A percentile compares a stretch with the other conserved stretches of the same genome.
Conservation (phyloP, 2,888 invertebrate genomes). For the Rhagophthalmus giganteus region DNA sequence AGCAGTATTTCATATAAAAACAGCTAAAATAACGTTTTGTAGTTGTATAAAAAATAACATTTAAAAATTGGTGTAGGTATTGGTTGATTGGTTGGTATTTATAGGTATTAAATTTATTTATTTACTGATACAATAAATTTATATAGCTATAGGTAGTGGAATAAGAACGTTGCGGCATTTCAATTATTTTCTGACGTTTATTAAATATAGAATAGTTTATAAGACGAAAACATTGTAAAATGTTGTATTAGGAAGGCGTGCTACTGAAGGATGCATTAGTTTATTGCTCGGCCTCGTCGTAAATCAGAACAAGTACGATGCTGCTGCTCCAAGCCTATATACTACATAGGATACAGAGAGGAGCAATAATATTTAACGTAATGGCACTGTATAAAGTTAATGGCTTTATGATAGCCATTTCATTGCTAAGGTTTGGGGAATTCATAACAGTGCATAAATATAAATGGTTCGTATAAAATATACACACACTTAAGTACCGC, state of each 20-base stretch:
- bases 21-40: too few relatives aligned
- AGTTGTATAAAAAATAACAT: too few relatives aligned
- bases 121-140: background rate
- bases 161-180: too few relatives aligned
- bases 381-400: conserved; percentile 50
- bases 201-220: background rate
- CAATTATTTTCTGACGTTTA: too few relatives aligned
- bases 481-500: conserved; percentile 21
- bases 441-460: conserved; percentile 39
- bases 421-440: conserved; percentile 39
- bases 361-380: conserved; percentile 51
- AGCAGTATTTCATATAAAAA: too few relatives aligned
- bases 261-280: conserved; percentile 46
- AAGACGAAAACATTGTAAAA: conserved; percentile 9
- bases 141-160: too few relatives aligned
- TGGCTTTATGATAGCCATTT: conserved; percentile 48
- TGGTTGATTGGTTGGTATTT: too few relatives aligned
- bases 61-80: too few relatives aligned
- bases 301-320: conserved; percentile 32
- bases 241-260: conserved; percentile 23
- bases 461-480: conserved; percentile 34
- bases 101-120: background rate
- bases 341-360: conserved; percentile 38
- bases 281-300: conserved; percentile 40
- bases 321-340: conserved; percentile 31